phyloP scores from a whole-genome alignment of 2,113 vertebrate species.

The Trogon melanurus region DNA sequence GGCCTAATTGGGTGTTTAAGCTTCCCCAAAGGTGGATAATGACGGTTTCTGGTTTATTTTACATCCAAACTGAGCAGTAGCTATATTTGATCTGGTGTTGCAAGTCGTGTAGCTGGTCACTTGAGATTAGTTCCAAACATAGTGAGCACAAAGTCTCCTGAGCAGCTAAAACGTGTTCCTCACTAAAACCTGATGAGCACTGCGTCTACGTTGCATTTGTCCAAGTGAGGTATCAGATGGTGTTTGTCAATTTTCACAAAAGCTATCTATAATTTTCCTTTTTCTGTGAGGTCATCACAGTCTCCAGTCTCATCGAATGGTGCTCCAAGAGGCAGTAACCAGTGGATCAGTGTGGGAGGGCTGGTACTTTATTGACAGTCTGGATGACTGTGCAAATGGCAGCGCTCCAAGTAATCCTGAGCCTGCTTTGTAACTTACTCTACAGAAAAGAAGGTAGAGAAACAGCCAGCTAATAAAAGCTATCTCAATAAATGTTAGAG shows the following conservation, averaged over 20 bases:
- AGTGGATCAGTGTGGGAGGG: background rate
- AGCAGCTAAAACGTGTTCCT: conserved; percentile 7
- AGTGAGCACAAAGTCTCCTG: background rate
- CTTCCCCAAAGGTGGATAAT: background rate
- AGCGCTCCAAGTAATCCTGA: background rate
- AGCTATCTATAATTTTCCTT: conserved; percentile 7
- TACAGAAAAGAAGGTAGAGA: background rate
- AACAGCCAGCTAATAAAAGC: background rate
- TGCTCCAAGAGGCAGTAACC: background rate
- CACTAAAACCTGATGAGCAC: background rate
- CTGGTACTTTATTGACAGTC: background rate
- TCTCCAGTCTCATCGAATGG: background rate
- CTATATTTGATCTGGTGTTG: background rate
- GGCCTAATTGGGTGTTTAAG: background rate
- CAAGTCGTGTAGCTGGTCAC: background rate
- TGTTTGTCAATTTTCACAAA: background rate
- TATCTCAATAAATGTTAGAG: background rate
- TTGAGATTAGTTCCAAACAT: background rate
- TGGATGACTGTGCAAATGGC: background rate
- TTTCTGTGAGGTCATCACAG: background rate
- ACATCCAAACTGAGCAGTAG: background rate
- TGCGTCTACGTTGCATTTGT: background rate
- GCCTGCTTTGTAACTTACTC: background rate
- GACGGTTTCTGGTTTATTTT: background rate
- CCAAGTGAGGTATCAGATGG: background rate